Base-by-base conservation (phyloP, 2,113 vertebrate species). In the Saguinus imperator region DNA sequence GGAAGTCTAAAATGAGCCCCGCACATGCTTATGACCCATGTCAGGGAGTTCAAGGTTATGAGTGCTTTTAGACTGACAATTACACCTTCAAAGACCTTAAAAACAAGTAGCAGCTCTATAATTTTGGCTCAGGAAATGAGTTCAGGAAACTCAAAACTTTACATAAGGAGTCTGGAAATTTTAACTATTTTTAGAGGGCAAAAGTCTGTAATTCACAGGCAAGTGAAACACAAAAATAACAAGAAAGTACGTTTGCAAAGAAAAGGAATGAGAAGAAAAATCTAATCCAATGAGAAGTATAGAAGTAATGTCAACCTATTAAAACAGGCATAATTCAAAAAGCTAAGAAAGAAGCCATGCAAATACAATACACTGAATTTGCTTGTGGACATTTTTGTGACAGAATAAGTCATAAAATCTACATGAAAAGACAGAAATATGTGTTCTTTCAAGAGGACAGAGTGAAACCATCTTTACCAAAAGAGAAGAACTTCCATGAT, bases 11-110 rank as follows among this genome's bases (percentile, higher is more conserved):
- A 18, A 20, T 21, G n/a, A 35, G n/a, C 37, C 16, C 61, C 8
- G 18, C 27, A 10, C 6, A 2, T 0, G 1, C 14, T 50, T 35
- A 79, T 17, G 58, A 25, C 35, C 57, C 2, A 0, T 0, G 6
- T 29, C 1, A 3, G 8, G 40, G 48, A 8, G 3, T 17, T 4
- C 3, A 20, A 14, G 32, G 48, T 29, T 0, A 3, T 5, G 16
- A 52, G 11, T 3, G 21, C 27, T 20, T 18, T 29, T 21, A 81
- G 45, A 48, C 68, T 6, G 13, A 45, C 52, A 58, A 25, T 57
- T 16, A 17, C 0, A 7, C 6, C 2, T 68, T 58, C 57, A 21
- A 27, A 48, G 61, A 35, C 37, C 64, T 68, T 40, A 61, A 37
- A 66, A 89, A 25, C 70, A 52, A 68, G 32, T 12, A 8, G 52